Evolutionary conservation across 2,797 vertebrate species (phyloP).

Genomic region (Epinephelus coioides): DNA sequence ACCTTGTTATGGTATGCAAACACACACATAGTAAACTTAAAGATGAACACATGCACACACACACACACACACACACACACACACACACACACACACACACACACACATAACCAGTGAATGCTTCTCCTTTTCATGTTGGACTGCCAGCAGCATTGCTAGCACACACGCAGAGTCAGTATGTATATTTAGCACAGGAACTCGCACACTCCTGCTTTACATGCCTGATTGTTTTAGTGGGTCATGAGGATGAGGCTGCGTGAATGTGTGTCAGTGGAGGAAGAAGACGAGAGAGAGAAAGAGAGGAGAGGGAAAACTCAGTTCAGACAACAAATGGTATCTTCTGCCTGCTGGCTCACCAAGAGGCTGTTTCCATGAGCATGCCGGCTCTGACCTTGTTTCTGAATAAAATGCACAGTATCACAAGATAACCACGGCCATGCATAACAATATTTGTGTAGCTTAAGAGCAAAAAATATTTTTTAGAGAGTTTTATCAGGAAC

Average conservation of each 20-base stretch:
- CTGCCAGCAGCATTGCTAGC: conserved; percentile 15
- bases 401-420: conserved; percentile 16
- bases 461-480: background rate
- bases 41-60: background rate
- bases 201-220: conserved; percentile 70
- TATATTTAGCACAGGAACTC: conserved; percentile 72
- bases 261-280: conserved; percentile 76
- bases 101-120: background rate
- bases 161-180: conserved; percentile 19
- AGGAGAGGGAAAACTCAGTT: conserved; percentile 20
- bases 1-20: conserved; percentile 45
- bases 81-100: background rate
- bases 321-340: conserved; percentile 34
- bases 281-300: conserved; percentile 17
- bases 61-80: conserved; percentile 7
- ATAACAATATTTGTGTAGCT: background rate
- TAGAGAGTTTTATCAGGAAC: background rate
- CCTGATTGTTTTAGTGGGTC: conserved; percentile 84
- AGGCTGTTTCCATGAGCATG: conserved; percentile 31
- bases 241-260: conserved; percentile 61
- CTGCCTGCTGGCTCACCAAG: conserved; percentile 32
- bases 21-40: conserved; percentile 18
- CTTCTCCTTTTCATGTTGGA: conserved; percentile 1
- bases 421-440: conserved; percentile 3
- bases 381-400: conserved; percentile 42